Base-by-base conservation (phyloP, 2,888 invertebrate genomes). In the Protodeltote pygarga region DNA sequence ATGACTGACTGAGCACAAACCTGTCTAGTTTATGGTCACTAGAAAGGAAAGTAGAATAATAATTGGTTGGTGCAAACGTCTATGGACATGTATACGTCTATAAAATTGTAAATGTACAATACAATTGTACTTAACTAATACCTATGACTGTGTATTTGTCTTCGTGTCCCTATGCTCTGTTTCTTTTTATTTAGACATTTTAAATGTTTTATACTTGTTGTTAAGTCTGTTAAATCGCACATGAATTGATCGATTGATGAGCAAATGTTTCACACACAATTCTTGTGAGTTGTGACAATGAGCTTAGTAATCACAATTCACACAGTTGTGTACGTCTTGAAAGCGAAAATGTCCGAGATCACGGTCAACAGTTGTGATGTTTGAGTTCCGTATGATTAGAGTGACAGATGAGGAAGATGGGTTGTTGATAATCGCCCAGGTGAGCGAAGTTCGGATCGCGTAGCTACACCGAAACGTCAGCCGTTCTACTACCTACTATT, bases 81-180 rank as follows among this genome's bases (percentile, higher is more conserved):
- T 42, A 57, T 50, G 35, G 49, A 41, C 58, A 57, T 66, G 64
- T 57, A 58, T 54, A 62, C 49, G 52, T 65, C 49, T n/a, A n/a
- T n/a, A n/a, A n/a, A n/a, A n/a, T n/a, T n/a, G n/a, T n/a, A n/a
- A n/a, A 29, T 23, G 9, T 23, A 10, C 23, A 11, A 10, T 24
- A 11, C 14, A n/a, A 14, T 27, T 21, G 21, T 60, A 34, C 58
- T 51, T 47, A 60, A 33, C 29, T 24, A 25, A 38, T 47, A 53
- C 55, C 31, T 48, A 58, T 63, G 61, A 51, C 60, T 61, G 60
- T 61, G 59, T 71, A 65, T 62, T 76, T 79, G 81, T 71, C 80
- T 81, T 79, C 79, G 80, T 81, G 81, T 83, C 77, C 70, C 63
- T 65, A 49, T 48, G 63, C 59, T 66, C 55, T 70, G 58, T 64